These are phyloP conservation scores for Barnardius zonarius DNA, from an alignment of 2,113 vertebrate species.

Conservation along the genomic window DNA sequence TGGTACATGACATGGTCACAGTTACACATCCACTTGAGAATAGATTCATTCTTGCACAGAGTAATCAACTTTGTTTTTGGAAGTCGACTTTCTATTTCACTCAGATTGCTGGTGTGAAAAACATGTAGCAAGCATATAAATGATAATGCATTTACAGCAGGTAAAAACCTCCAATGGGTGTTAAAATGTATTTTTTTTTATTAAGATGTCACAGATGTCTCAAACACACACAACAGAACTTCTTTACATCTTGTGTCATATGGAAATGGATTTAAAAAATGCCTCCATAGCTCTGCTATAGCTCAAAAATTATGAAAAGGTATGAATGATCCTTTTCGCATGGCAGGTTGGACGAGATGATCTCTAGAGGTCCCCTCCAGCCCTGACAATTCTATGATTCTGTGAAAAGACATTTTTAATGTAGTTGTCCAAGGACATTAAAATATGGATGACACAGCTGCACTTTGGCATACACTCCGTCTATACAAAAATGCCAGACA, in stretches of 20 bases:
- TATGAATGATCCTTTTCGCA: conserved; percentile 16
- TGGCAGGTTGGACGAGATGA: background rate
- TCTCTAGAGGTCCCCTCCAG: background rate
- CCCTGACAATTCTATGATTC: background rate
- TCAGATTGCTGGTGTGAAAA: conserved; percentile 80
- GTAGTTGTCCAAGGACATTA: conserved; percentile 1
- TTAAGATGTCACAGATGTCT: conserved; percentile 44
- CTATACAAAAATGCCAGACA: background rate
- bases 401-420: background rate
- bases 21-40: conserved; percentile 86
- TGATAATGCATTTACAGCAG: conserved; percentile 46
- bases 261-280: background rate
- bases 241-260: background rate
- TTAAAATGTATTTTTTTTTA: conserved; percentile 61
- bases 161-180: conserved; percentile 64
- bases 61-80: conserved; percentile 81
- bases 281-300: conserved; percentile 1
- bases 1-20: conserved; percentile 88
- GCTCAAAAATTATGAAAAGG: background rate
- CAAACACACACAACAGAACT: conserved; percentile 18
- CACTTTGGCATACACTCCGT: background rate
- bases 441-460: background rate
- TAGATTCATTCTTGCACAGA: conserved; percentile 83
- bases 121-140: conserved; percentile 68
- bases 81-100: conserved; percentile 86